Evolutionary conservation across 1,140 invertebrate genomes (phyloP).

Genomic region (Euwallacea fornicatus): DNA sequence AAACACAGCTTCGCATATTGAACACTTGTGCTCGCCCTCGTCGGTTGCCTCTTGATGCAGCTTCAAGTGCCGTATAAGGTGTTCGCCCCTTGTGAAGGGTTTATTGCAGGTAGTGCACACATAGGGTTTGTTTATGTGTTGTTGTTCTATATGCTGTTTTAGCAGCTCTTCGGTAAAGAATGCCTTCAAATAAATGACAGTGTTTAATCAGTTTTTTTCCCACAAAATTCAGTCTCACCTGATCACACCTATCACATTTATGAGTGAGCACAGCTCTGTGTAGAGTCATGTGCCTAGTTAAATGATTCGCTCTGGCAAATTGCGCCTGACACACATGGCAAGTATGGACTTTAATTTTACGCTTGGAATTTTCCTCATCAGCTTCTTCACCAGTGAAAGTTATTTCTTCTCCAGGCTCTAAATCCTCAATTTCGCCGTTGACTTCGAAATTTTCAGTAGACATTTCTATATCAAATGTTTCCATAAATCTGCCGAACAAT

Average conservation of each 20-base stretch:
- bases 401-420: constrained; percentile 6
- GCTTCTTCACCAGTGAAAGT: constrained; percentile 1
- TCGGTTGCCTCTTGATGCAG: constrained; percentile 45
- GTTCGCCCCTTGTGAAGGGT: constrained; percentile 51
- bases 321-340: constrained; percentile 51
- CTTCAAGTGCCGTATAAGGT: constrained; percentile 56
- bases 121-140: constrained; percentile 68
- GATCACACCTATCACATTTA: constrained; percentile 48
- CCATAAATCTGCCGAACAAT: not conserved
- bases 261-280: constrained; percentile 49
- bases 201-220: not conserved
- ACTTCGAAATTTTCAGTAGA: constrained; percentile 16
- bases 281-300: constrained; percentile 51
- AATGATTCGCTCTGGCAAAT: constrained; percentile 49
- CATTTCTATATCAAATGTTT: not conserved
- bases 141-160: constrained; percentile 63
- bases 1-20: constrained; percentile 50
- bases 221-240: constrained; percentile 13
- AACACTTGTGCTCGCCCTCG: constrained; percentile 48
- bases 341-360: constrained; percentile 42
- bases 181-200: constrained; percentile 37
- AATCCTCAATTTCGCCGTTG: constrained; percentile 20
- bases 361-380: constrained; percentile 10
- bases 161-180: constrained; percentile 53
- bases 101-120: constrained; percentile 62